A percentile compares a stretch with the other conserved stretches of the same genome.
phyloP scores from a whole-genome alignment of 2,797 vertebrate species.

The Melopsittacus undulatus region DNA sequence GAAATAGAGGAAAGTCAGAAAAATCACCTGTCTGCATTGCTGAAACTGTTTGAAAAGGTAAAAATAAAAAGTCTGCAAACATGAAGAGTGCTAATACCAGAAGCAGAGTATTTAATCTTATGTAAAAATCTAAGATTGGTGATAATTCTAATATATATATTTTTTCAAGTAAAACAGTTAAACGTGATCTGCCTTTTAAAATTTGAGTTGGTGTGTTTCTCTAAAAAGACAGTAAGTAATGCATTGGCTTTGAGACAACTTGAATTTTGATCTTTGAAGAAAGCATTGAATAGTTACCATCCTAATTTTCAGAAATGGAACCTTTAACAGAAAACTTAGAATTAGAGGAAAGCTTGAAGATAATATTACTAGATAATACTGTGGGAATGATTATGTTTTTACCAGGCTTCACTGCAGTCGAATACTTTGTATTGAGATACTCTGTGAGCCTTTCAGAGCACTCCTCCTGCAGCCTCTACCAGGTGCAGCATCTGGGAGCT shows the following conservation, averaged over 20 bases:
- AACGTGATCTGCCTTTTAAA: not conserved
- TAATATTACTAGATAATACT: not conserved
- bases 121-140: not conserved
- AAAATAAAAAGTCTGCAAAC: not conserved
- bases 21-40: not conserved
- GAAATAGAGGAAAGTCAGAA: not conserved
- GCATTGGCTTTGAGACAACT: not conserved
- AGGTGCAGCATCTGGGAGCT: not conserved
- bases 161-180: not conserved
- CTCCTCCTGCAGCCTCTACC: not conserved
- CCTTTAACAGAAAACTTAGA: not conserved
- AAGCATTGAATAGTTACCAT: not conserved
- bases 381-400: not conserved
- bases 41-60: not conserved
- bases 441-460: not conserved
- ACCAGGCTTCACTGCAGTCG: not conserved
- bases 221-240: not conserved
- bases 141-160: not conserved
- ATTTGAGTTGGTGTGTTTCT: not conserved
- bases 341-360: not conserved
- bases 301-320: not conserved
- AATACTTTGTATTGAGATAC: not conserved
- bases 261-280: not conserved
- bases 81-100: not conserved
- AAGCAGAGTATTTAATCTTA: not conserved